A percentile compares a stretch with the other conserved stretches of the same genome.
These are phyloP conservation scores for Cirrhinus molitorella DNA, from an alignment of 2,797 vertebrate species.

Conservation along the genomic window DNA sequence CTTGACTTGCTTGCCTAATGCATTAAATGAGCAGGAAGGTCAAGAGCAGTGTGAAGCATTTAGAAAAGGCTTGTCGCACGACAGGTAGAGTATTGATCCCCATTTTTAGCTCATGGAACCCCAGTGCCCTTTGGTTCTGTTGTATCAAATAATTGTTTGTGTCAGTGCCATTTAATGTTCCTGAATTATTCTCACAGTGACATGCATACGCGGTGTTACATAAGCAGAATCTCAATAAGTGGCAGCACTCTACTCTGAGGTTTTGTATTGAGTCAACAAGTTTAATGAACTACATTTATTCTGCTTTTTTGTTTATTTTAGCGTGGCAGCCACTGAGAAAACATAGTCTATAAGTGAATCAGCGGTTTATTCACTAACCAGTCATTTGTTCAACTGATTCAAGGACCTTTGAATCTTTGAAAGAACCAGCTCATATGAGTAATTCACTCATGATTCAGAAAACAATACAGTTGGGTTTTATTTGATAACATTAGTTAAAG, in stretches of 20 bases:
- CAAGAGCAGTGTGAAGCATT: not conserved
- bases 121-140: not conserved
- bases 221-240: constrained; percentile 1
- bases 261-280: not conserved
- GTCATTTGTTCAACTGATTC: not conserved
- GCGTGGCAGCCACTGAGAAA: too few relatives aligned
- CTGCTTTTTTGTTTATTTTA: not conserved
- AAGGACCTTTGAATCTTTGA: not conserved
- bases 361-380: not conserved
- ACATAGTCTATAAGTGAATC: too few relatives aligned
- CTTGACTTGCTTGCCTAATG: constrained; percentile 24
- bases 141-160: not conserved
- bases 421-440: not conserved
- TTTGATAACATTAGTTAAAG: not conserved
- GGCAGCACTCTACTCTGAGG: not conserved
- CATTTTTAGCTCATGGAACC: not conserved
- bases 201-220: not conserved
- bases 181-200: not conserved
- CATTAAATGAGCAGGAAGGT: constrained; percentile 20
- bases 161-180: not conserved
- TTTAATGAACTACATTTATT: not conserved
- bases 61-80: not conserved
- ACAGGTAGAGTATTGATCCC: constrained; percentile 8
- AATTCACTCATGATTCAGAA: not conserved
- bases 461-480: not conserved